phyloP scores from a whole-genome alignment of 2,797 vertebrate species.

The Prunella strophiata region DNA sequence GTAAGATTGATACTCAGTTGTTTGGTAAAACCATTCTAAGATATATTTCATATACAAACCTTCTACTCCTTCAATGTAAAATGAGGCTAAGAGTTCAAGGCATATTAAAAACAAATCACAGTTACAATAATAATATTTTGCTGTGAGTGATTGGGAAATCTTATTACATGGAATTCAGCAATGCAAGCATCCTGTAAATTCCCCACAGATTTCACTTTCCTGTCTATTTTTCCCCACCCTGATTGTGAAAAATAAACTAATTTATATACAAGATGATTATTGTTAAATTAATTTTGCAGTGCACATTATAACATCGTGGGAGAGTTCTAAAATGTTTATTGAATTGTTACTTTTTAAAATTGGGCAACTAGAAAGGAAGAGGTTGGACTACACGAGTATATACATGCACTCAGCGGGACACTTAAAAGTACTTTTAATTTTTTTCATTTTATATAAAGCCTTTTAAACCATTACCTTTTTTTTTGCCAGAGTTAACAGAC shows the following conservation, averaged over 20 bases:
- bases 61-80: not conserved
- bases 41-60: not conserved
- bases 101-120: not conserved
- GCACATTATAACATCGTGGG: not conserved
- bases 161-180: not conserved
- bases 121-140: not conserved
- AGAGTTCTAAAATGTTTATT: not conserved
- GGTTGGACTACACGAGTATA: not conserved
- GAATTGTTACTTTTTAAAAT: not conserved
- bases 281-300: conserved; percentile 34
- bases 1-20: not conserved
- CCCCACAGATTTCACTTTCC: not conserved
- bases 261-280: not conserved
- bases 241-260: not conserved
- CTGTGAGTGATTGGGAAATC: not conserved
- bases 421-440: not conserved
- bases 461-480: not conserved
- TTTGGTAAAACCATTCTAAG: not conserved
- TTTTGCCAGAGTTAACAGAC: not conserved
- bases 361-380: not conserved
- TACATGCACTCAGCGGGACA: not conserved
- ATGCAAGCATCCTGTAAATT: not conserved
- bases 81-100: not conserved
- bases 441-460: not conserved
- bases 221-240: not conserved